Conservation (phyloP, 1,140 invertebrate species). For the Fragariocoptes setiger region DNA sequence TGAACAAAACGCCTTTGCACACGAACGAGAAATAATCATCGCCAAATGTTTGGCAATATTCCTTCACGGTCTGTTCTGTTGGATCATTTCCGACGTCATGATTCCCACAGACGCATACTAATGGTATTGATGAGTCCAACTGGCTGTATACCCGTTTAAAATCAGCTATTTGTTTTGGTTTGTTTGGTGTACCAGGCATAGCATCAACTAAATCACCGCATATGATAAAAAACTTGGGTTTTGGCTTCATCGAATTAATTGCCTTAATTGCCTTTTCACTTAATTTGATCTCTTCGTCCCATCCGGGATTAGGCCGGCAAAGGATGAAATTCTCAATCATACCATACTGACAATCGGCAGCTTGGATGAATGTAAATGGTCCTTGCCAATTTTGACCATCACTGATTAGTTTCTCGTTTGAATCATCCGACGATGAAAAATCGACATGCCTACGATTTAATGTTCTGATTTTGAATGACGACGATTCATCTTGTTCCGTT, state of each 20-base stretch:
- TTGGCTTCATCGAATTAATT: slow-evolving; percentile 19
- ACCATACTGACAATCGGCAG: slow-evolving; percentile 23
- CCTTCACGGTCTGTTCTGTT: slow-evolving; percentile 16
- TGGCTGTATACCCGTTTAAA: slow-evolving; percentile 19
- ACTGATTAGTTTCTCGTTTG: neutral
- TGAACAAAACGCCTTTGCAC: slow-evolving; percentile 22
- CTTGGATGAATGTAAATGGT: slow-evolving; percentile 21
- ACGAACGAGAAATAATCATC: slow-evolving; percentile 25
- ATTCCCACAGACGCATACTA: slow-evolving; percentile 26
- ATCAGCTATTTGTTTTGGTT: slow-evolving; percentile 11
- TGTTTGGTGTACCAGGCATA: slow-evolving; percentile 16
- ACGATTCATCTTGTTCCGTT: too few relatives aligned
- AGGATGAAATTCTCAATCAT: slow-evolving; percentile 17
- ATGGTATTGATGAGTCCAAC: slow-evolving; percentile 18
- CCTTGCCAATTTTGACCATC: slow-evolving; percentile 13
- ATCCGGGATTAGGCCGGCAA: slow-evolving; percentile 15
- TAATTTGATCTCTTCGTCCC: slow-evolving; percentile 21
- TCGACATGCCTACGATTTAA: neutral
- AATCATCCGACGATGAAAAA: neutral
- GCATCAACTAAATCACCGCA: slow-evolving; percentile 25
- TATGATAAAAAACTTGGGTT: slow-evolving; percentile 23
- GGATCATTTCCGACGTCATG: slow-evolving; percentile 24
- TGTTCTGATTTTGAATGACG: neutral
- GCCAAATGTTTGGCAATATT: slow-evolving; percentile 20
- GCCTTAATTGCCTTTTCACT: slow-evolving; percentile 16